These are phyloP conservation scores for Sebastes aleutianus DNA, from an alignment of 2,797 vertebrate species.

Conservation along the genomic window DNA sequence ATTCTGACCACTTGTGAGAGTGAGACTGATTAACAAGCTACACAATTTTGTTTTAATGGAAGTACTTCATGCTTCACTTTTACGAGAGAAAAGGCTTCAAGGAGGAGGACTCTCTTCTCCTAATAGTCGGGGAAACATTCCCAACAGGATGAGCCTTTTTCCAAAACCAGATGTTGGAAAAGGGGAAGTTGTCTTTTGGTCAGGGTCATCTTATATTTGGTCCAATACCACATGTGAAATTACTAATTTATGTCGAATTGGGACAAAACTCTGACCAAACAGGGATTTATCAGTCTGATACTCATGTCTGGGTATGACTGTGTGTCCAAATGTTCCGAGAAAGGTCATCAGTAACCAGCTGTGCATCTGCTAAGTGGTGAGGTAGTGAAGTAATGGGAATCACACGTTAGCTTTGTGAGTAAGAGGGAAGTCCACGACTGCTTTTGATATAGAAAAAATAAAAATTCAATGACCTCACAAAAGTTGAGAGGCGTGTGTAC, in stretches of 20 bases:
- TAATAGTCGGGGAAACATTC: neutral
- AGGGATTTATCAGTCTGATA: neutral
- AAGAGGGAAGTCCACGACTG: conserved; percentile 72
- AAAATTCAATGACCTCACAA: conserved; percentile 67
- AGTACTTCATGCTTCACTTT: neutral
- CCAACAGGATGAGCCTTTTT: neutral
- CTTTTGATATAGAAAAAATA: conserved; percentile 57
- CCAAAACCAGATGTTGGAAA: conserved; percentile 1
- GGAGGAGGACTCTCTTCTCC: neutral
- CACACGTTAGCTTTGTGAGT: conserved; percentile 62
- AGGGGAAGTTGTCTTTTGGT: neutral
- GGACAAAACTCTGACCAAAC: neutral
- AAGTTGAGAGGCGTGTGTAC: conserved; percentile 55
- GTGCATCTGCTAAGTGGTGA: conserved; percentile 53
- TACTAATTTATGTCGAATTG: neutral
- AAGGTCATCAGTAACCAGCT: conserved; percentile 53
- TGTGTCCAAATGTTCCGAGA: conserved; percentile 43
- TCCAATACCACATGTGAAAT: neutral
- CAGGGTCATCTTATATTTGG: neutral
- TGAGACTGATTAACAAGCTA: neutral
- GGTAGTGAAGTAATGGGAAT: conserved; percentile 65
- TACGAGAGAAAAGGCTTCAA: neutral
- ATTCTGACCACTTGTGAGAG: neutral
- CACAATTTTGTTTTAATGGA: neutral
- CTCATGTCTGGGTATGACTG: conserved; percentile 29